A percentile compares a stretch with the other conserved stretches of the same genome.
Conservation (phyloP, 2,113 vertebrate genomes). For the Pollachius pollachius region DNA sequence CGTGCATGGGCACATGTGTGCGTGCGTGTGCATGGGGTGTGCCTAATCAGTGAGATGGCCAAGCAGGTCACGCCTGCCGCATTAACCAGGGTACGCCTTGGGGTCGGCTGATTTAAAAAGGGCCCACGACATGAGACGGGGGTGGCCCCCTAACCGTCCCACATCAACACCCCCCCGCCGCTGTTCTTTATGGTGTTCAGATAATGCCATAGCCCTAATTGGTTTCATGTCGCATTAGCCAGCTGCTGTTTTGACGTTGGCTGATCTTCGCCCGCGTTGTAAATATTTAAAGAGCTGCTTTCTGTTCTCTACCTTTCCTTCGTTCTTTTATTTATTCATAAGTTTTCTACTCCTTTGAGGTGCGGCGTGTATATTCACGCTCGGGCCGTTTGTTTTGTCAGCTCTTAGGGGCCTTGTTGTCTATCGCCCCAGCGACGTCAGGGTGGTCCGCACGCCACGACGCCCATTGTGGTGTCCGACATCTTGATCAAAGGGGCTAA, state of each 20-base stretch:
- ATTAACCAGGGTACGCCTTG: constrained; percentile 32
- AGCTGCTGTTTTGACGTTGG: constrained; percentile 67
- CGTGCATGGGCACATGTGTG: background rate
- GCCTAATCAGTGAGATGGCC: constrained; percentile 52
- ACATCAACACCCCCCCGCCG: too few relatives aligned
- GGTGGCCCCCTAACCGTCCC: too few relatives aligned
- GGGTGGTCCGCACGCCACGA: constrained; percentile 2
- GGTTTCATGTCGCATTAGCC: constrained; percentile 68
- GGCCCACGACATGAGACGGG: too few relatives aligned
- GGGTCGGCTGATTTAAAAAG: too few relatives aligned
- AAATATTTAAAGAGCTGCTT: constrained; percentile 63
- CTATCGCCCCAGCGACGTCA: background rate
- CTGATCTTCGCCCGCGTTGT: constrained; percentile 44
- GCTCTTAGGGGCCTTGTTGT: constrained; percentile 18
- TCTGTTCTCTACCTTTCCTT: background rate
- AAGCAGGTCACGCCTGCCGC: constrained; percentile 38
- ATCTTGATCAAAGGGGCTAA: constrained; percentile 46
- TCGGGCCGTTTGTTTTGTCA: constrained; percentile 46
- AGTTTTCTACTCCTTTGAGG: too few relatives aligned
- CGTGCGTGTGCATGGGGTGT: background rate
- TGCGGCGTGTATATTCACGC: constrained; percentile 28
- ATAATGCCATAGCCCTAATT: constrained; percentile 67
- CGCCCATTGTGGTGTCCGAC: constrained; percentile 15
- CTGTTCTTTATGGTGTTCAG: constrained; percentile 25
- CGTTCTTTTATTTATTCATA: too few relatives aligned